Conservation (phyloP, 1,140 invertebrate species). For the Ridgeia piscesae region DNA sequence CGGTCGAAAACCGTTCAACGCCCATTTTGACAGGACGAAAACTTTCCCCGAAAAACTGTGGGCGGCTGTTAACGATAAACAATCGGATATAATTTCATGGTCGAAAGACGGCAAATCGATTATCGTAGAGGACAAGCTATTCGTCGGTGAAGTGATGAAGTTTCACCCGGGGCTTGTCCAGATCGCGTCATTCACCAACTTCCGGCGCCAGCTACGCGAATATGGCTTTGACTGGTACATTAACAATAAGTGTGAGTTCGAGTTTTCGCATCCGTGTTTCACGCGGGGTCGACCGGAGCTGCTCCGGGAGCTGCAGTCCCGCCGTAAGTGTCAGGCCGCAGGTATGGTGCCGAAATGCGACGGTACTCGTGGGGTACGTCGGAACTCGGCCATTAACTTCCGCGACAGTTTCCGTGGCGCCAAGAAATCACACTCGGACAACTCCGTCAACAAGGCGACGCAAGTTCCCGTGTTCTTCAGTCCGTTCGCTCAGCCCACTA, state of each 20-base stretch:
- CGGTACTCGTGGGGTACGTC: neutral
- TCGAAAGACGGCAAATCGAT: neutral
- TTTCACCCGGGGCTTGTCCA: conserved; percentile 24
- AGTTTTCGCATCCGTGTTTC: conserved; percentile 23
- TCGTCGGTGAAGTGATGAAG: conserved; percentile 14
- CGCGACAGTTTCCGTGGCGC: neutral
- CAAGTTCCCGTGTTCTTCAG: neutral
- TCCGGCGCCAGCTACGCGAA: conserved; percentile 25
- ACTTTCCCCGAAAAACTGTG: conserved; percentile 10
- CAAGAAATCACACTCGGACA: neutral
- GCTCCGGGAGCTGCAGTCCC: conserved; percentile 15
- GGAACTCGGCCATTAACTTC: neutral
- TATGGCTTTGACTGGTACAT: conserved; percentile 27
- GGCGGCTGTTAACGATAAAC: conserved; percentile 4
- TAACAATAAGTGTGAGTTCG: conserved; percentile 14
- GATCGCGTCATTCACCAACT: conserved; percentile 27
- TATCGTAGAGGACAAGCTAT: neutral
- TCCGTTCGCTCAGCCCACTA: neutral
- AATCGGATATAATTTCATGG: neutral
- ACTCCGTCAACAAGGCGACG: neutral
- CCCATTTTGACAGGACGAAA: neutral
- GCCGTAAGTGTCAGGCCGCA: neutral
- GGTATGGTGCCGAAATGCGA: neutral
- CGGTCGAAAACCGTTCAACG: neutral
- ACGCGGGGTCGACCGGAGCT: conserved; percentile 17